phyloP scores from a whole-genome alignment of 2,797 vertebrate genomes.

The Vireo griseus region DNA sequence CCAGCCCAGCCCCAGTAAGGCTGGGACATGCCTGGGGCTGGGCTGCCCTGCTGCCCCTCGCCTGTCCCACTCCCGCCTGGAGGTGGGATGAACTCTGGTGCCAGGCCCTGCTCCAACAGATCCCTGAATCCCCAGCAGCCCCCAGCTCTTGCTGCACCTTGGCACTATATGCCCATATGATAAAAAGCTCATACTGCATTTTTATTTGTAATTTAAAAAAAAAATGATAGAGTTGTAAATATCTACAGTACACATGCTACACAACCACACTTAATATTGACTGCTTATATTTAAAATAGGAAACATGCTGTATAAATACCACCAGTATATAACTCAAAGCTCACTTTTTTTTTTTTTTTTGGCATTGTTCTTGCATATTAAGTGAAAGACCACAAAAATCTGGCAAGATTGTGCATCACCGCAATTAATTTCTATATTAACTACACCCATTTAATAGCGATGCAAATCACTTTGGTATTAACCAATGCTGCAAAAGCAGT shows the following conservation, averaged over 20 bases:
- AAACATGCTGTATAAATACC: background rate
- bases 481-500: background rate
- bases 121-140: background rate
- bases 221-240: background rate
- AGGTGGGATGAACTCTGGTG: background rate
- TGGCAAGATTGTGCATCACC: background rate
- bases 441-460: background rate
- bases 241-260: background rate
- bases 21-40: rapidly evolving
- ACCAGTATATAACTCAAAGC: background rate
- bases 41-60: rapidly evolving
- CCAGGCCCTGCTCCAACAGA: rapidly evolving
- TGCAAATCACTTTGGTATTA: background rate
- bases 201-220: rapidly evolving
- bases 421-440: background rate
- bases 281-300: background rate
- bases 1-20: background rate
- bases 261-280: background rate
- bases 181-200: background rate
- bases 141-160: background rate
- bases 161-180: background rate
- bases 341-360: background rate
- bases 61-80: background rate
- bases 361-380: background rate
- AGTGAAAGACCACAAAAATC: background rate